Evolutionary conservation across 1,140 invertebrate genomes (phyloP).

Genomic region (Acyrthosiphon pisum): DNA sequence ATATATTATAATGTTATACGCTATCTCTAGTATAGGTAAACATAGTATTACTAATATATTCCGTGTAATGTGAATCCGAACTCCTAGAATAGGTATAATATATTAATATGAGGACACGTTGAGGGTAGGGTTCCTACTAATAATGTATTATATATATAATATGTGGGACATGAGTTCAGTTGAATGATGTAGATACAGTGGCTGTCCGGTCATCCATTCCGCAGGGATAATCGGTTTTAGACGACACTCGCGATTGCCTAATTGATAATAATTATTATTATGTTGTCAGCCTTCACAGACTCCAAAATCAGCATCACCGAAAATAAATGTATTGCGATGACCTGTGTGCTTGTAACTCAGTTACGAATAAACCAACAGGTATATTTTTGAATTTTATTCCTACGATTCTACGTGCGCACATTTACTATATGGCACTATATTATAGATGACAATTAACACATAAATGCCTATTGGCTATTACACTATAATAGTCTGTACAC

Average conservation of each 20-base stretch:
- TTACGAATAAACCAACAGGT: not conserved
- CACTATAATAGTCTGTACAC: not conserved
- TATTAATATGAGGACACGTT: not conserved
- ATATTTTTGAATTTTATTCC: not conserved
- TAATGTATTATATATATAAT: not conserved
- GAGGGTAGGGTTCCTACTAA: not conserved
- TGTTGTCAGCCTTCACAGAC: not conserved
- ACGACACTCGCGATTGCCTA: not conserved
- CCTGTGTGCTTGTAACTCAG: not conserved
- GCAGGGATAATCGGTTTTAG: not conserved
- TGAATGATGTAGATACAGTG: not conserved
- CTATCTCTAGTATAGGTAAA: not conserved
- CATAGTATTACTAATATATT: not conserved
- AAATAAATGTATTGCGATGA: not conserved
- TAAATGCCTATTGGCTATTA: too few species aligned
- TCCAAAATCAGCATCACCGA: not conserved
- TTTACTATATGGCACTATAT: not conserved
- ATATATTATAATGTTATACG: not conserved
- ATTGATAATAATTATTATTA: not conserved
- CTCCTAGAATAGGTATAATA: not conserved
- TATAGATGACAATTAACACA: not conserved
- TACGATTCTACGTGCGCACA: not conserved
- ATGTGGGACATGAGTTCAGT: not conserved
- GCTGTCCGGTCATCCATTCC: not conserved
- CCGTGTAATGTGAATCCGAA: not conserved